Evolutionary conservation across 2,888 invertebrate species (phyloP).

Genomic region (Limnephilus marmoratus): DNA sequence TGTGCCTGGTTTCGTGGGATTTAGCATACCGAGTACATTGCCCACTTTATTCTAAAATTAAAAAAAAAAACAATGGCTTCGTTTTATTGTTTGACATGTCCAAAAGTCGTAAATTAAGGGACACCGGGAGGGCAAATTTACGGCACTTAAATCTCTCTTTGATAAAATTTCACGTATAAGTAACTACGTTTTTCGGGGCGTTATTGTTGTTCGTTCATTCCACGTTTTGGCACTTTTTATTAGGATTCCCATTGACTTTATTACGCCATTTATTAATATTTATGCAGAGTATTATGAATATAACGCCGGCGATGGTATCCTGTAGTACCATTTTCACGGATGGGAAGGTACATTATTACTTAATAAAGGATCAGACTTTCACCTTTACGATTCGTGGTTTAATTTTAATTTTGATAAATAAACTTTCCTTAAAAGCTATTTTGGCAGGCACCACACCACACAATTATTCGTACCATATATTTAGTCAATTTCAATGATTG

Average conservation of each 20-base stretch:
- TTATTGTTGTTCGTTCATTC: conserved; percentile 26
- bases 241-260: conserved; percentile 30
- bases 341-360: not conserved
- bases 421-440: not conserved
- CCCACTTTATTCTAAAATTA: conserved; percentile 36
- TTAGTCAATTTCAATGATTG: too few species aligned
- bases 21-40: not conserved
- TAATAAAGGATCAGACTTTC: not conserved
- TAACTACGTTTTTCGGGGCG: conserved; percentile 7
- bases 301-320: not conserved
- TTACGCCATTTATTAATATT: conserved; percentile 7
- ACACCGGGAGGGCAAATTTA: conserved; percentile 28
- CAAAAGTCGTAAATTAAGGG: conserved; percentile 22
- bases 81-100: conserved; percentile 33
- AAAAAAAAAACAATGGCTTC: conserved; percentile 26
- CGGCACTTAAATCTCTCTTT: conserved; percentile 26
- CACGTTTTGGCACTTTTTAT: conserved; percentile 21
- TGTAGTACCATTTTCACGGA: not conserved
- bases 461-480: too few species aligned
- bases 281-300: conserved; percentile 2
- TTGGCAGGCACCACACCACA: not conserved
- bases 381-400: not conserved
- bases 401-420: not conserved
- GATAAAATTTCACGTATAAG: conserved; percentile 44
- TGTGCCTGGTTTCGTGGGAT: not conserved